Evolutionary conservation across 2,113 vertebrate species (phyloP).

Genomic region (Gobiocypris rarus): DNA sequence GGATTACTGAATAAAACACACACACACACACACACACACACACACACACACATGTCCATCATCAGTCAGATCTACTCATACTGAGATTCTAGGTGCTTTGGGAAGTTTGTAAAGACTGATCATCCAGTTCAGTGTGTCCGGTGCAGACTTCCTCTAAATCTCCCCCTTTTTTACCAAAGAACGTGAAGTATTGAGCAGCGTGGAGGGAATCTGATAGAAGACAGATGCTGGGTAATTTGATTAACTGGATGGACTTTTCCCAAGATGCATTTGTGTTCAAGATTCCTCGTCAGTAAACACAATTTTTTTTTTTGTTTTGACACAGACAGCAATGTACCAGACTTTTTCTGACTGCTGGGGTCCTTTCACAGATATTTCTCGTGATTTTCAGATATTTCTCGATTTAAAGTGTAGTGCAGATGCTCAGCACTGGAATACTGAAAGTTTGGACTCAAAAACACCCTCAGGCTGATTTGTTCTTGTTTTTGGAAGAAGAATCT

Average conservation of each 20-base stretch:
- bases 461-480: not conserved
- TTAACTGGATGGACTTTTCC: constrained; percentile 48
- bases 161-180: not conserved
- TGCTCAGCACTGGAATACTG: not conserved
- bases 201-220: constrained; percentile 43
- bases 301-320: constrained; percentile 34
- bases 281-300: constrained; percentile 41
- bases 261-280: constrained; percentile 49
- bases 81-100: constrained; percentile 21
- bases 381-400: not conserved
- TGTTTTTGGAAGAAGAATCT: constrained; percentile 8
- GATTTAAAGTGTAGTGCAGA: not conserved
- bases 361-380: not conserved
- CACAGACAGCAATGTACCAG: constrained; percentile 18
- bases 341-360: not conserved
- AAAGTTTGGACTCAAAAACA: not conserved
- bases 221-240: constrained; percentile 56
- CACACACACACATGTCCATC: not conserved
- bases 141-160: constrained; percentile 16
- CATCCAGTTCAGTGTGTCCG: constrained; percentile 5
- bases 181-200: not conserved
- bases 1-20: constrained; percentile 90
- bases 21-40: constrained; percentile 42
- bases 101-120: constrained; percentile 27
- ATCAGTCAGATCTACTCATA: constrained; percentile 19